Evolutionary conservation across 1,140 invertebrate species (phyloP).

Genomic region (Papilio aristodemus): DNA sequence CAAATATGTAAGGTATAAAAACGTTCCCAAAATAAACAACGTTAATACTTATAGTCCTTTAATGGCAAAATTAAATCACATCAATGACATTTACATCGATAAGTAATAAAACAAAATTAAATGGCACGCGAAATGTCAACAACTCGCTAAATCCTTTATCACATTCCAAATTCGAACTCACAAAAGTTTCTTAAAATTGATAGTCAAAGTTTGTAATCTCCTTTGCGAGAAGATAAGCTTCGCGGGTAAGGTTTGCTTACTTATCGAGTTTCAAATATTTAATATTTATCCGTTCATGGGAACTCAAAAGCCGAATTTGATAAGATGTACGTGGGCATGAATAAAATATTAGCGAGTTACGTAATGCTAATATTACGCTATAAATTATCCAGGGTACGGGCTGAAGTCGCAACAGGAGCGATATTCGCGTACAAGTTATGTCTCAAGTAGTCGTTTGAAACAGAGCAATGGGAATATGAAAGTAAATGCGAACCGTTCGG

Average conservation of each 20-base stretch:
- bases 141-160: slow-evolving; percentile 47
- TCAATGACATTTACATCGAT: slow-evolving; percentile 9
- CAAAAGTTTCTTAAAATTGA: slow-evolving; percentile 54
- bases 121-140: slow-evolving; percentile 36
- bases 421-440: slow-evolving; percentile 20
- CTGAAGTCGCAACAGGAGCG: slow-evolving; percentile 24
- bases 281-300: slow-evolving; percentile 46
- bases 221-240: slow-evolving; percentile 58
- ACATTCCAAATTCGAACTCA: slow-evolving; percentile 45
- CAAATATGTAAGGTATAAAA: background rate
- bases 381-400: slow-evolving; percentile 26
- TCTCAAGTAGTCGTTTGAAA: slow-evolving; percentile 30
- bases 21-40: background rate
- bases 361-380: slow-evolving; percentile 29
- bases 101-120: slow-evolving; percentile 18
- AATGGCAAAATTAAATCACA: background rate
- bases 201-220: slow-evolving; percentile 63
- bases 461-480: slow-evolving; percentile 27
- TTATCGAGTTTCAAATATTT: slow-evolving; percentile 58
- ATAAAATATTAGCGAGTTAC: slow-evolving; percentile 34
- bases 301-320: slow-evolving; percentile 38
- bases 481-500: slow-evolving; percentile 10
- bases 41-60: background rate
- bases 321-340: slow-evolving; percentile 39
- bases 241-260: slow-evolving; percentile 50